These are phyloP conservation scores for Nanorana parkeri DNA, from an alignment of 2,113 vertebrate genomes.

Conservation along the genomic window DNA sequence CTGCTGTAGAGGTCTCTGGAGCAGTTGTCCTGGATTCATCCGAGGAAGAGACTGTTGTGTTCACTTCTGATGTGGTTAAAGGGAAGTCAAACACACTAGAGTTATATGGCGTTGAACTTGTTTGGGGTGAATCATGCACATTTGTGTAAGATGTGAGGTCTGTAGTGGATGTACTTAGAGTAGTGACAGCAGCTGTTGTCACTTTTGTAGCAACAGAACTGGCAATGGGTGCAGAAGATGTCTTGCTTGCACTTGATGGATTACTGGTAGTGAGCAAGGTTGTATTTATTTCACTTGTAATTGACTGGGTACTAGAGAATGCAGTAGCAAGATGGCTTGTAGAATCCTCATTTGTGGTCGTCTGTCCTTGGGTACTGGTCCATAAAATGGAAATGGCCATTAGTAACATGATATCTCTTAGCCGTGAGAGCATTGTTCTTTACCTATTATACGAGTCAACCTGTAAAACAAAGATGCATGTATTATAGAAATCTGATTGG, in stretches of 20 bases:
- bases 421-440: conserved; percentile 9
- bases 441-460: too few species aligned
- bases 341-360: not conserved
- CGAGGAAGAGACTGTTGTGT: not conserved
- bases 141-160: not conserved
- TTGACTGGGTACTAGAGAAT: not conserved
- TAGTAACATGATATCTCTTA: not conserved
- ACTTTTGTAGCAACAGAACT: not conserved
- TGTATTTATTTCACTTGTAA: not conserved
- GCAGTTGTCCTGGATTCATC: not conserved
- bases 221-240: not conserved
- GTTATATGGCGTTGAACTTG: not conserved
- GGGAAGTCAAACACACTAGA: not conserved
- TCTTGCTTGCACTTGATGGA: not conserved
- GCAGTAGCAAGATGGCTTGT: not conserved
- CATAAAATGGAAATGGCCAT: conserved; percentile 1
- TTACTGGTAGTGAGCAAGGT: not conserved
- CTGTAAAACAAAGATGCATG: too few species aligned
- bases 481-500: too few species aligned
- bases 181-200: not conserved
- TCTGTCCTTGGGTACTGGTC: not conserved
- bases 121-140: not conserved
- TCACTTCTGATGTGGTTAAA: not conserved
- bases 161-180: not conserved
- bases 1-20: not conserved